Conservation (phyloP, 1,140 invertebrate genomes). For the Spodoptera frugiperda region DNA sequence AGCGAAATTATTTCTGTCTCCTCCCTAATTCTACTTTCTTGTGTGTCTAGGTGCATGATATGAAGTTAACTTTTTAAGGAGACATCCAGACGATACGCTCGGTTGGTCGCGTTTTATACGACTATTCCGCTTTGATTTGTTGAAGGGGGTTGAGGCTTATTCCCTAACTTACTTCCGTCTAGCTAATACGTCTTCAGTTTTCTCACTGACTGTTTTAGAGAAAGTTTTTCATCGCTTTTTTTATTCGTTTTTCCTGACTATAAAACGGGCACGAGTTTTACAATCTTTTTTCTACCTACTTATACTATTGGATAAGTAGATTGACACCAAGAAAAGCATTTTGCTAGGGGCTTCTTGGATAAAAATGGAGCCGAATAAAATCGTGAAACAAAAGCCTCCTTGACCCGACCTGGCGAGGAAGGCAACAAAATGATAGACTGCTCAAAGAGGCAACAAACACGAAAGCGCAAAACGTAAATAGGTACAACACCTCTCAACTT, state of each 20-base stretch:
- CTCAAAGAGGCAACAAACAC: neutral
- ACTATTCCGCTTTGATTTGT: conserved; percentile 68
- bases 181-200: neutral
- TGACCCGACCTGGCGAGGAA: neutral
- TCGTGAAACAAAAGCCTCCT: conserved; percentile 6
- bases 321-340: too few species aligned
- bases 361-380: neutral
- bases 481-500: conserved; percentile 48
- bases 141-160: conserved; percentile 54
- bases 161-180: conserved; percentile 29
- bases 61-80: conserved; percentile 71
- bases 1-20: conserved; percentile 79
- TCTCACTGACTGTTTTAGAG: neutral
- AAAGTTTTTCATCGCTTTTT: neutral
- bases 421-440: conserved; percentile 1
- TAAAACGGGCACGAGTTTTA: too few species aligned
- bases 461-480: conserved; percentile 48
- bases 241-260: too few species aligned
- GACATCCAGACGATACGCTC: conserved; percentile 59
- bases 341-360: too few species aligned
- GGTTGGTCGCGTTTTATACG: conserved; percentile 67
- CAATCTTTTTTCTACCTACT: too few species aligned
- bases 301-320: too few species aligned
- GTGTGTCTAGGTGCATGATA: conserved; percentile 78
- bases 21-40: conserved; percentile 76